Conservation (phyloP, 2,797 vertebrate species). For the Coregonus suidteri region DNA sequence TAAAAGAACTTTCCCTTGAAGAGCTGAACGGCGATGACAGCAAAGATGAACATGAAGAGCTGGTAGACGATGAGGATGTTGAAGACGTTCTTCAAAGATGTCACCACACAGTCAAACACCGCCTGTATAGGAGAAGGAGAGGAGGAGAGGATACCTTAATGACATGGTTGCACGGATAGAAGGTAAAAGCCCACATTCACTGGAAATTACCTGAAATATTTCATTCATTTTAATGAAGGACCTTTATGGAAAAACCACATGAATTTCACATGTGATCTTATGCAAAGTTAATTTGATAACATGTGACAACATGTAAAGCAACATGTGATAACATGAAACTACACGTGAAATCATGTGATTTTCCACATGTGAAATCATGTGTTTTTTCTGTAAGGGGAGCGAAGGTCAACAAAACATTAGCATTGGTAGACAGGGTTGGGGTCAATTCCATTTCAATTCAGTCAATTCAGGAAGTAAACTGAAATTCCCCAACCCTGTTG, state of each 20-base stretch:
- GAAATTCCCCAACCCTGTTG: background rate
- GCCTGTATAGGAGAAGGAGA: slow-evolving; percentile 74
- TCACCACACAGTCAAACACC: slow-evolving; percentile 98
- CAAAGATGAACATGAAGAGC: slow-evolving; percentile 99
- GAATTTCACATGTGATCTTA: too few relatives aligned
- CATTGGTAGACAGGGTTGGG: slow-evolving; percentile 66
- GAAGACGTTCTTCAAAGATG: slow-evolving; percentile 97
- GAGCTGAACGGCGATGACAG: slow-evolving; percentile 96
- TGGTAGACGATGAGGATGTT: slow-evolving; percentile 99
- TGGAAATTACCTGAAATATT: background rate
- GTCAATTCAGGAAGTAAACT: too few relatives aligned
- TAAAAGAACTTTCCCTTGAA: slow-evolving; percentile 99
- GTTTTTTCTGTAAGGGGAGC: too few relatives aligned
- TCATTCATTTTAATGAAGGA: background rate
- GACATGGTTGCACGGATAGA: background rate
- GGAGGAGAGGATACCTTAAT: background rate
- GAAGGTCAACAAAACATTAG: background rate
- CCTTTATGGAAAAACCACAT: background rate
- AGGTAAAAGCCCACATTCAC: background rate
- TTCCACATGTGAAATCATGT: too few relatives aligned
- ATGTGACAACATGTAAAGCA: background rate
- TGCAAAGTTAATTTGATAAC: too few relatives aligned
- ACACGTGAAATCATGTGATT: slow-evolving; percentile 88
- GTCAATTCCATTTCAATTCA: slow-evolving; percentile 74
- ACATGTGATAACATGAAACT: too few relatives aligned